A percentile compares a stretch with the other conserved stretches of the same genome.
phyloP scores from a whole-genome alignment of 1,140 invertebrate genomes.

The Metaphire vulgaris region DNA sequence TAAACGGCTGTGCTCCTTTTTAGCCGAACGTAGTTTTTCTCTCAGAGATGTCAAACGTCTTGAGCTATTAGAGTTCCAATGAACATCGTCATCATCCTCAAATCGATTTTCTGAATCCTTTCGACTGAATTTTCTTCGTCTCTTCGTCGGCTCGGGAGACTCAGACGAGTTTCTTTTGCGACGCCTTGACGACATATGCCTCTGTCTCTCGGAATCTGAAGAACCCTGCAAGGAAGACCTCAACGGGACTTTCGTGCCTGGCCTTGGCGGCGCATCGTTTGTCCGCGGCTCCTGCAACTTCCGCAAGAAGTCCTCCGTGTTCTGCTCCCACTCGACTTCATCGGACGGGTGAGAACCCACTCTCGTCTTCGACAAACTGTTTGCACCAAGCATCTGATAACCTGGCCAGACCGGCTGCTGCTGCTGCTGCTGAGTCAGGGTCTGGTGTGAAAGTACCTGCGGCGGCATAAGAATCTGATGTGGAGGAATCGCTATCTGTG shows the following conservation, averaged over 20 bases:
- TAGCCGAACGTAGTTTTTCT: not conserved
- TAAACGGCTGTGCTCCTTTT: not conserved
- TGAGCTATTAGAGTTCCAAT: too few species aligned
- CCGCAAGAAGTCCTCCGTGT: not conserved
- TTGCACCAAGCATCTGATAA: not conserved
- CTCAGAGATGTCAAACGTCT: not conserved
- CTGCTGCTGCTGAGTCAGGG: not conserved
- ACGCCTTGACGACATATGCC: too few species aligned
- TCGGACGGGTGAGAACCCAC: not conserved
- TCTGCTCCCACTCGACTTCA: conserved; percentile 8
- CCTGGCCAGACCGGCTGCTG: not conserved
- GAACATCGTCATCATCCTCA: too few species aligned
- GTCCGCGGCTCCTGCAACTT: conserved; percentile 5
- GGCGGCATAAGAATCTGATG: not conserved
- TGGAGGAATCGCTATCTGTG: not conserved
- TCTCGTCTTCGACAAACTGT: not conserved
- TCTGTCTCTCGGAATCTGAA: too few species aligned
- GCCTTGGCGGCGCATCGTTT: not conserved
- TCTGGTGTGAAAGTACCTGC: not conserved
- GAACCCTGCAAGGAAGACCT: not conserved
- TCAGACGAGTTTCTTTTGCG: too few species aligned
- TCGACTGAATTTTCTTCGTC: too few species aligned
- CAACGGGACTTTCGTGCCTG: not conserved
- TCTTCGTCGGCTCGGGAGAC: too few species aligned
- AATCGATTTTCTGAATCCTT: too few species aligned